A percentile compares a stretch with the other conserved stretches of the same genome.
Evolutionary conservation across 2,888 invertebrate genomes (phyloP).

Genomic region (Octodonta nipae): DNA sequence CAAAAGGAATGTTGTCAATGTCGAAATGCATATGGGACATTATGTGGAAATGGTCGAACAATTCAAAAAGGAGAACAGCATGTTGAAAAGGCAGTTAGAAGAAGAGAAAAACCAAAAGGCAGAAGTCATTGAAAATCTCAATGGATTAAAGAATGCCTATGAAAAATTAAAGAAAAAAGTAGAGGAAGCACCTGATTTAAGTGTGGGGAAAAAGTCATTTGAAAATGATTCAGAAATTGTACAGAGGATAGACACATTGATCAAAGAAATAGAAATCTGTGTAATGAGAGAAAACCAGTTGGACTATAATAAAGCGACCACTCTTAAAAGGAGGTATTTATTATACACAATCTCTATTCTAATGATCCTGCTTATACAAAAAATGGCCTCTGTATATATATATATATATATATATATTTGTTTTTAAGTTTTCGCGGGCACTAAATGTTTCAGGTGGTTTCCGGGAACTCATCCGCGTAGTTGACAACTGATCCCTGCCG

Average conservation of each 20-base stretch:
- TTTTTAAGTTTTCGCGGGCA: too few species aligned
- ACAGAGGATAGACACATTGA: constrained; percentile 6
- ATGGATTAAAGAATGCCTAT: constrained; percentile 6
- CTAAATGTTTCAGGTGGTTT: too few species aligned
- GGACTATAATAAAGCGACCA: too few species aligned
- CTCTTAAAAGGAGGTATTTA: too few species aligned
- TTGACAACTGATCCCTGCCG: too few species aligned
- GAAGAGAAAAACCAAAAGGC: neutral
- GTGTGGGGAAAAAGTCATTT: neutral
- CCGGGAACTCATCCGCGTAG: too few species aligned
- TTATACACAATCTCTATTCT: too few species aligned
- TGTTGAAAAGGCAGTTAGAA: constrained; percentile 8
- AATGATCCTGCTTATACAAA: too few species aligned
- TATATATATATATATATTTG: too few species aligned
- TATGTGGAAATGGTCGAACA: constrained; percentile 62
- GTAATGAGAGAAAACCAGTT: constrained; percentile 7
- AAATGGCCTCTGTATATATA: too few species aligned
- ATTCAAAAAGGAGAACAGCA: constrained; percentile 26
- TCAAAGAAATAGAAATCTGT: constrained; percentile 9
- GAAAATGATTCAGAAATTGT: neutral
- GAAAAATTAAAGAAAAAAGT: constrained; percentile 5
- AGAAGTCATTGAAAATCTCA: constrained; percentile 1
- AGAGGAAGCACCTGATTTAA: neutral
- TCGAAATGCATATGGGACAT: constrained; percentile 53
- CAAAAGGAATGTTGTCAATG: constrained; percentile 58